Base-by-base conservation (phyloP, 1,140 invertebrate species). In the Drosophila hydei region DNA sequence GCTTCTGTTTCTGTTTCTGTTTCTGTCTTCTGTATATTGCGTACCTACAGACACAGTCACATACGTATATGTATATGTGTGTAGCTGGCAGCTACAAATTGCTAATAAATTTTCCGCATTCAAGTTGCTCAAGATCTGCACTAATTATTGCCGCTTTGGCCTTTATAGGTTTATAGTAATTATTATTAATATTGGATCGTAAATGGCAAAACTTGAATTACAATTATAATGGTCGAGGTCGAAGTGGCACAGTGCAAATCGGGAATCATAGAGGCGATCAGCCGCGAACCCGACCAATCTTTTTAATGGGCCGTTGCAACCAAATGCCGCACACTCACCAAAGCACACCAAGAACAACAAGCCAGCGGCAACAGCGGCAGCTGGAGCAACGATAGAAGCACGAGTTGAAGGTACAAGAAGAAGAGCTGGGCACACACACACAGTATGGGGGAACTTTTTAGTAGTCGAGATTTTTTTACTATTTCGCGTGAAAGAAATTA, bases 401-500 rank as follows among this genome's bases (percentile, higher is more conserved):
- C 8, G 19, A 19, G n/a, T 5, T 45, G 43, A 12, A 23, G 45
- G 33, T 40, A 30, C 23, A 45, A 42, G 23, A 38, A 43, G 51
- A 43, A 23, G 38, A 42, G 3, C 42, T 7, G n/a, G 4, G 11
- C 0, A 51, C n/a, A 58, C 33, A 43, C 14, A 27, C 30, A 19
- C 42, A 63, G 70, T 51, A 30, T 33, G 67, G 21, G 50, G 12
- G 23, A 21, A 25, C n/a, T 76, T 85, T 84, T 76, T 79, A 74
- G 80, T 79, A 73, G 68, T 76, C 80, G 58, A 48, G 18, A 45
- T 45, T 85, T 83, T 81, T 83, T 84, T 84, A 85, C 68, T 84
- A 84, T 84, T 84, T 84, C 80, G 80, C 80, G 80, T 85, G 80
- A 84, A 84, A 70, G 80, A 84, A 83, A 84, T 84, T 84, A 84